Conservation (phyloP, 2,888 invertebrate species). For the Cistogaster globosa region DNA sequence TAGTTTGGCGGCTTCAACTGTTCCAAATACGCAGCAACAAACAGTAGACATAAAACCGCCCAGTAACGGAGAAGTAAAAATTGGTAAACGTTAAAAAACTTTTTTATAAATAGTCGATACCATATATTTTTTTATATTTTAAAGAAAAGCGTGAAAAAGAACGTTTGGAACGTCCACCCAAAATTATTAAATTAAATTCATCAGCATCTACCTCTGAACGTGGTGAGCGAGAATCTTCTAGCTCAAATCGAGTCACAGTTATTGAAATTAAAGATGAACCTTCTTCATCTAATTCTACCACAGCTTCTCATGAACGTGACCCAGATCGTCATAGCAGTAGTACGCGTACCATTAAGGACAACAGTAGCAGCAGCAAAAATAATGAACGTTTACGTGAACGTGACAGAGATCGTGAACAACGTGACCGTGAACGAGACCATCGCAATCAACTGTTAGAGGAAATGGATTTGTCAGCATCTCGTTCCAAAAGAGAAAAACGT, state of each 20-base stretch:
- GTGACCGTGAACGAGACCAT: conserved; percentile 73
- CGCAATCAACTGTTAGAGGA: conserved; percentile 65
- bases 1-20: conserved; percentile 69
- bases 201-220: conserved; percentile 46
- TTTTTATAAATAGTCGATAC: background rate
- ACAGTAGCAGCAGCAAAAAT: conserved; percentile 73
- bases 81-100: conserved; percentile 73
- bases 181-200: conserved; percentile 74
- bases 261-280: conserved; percentile 67
- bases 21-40: conserved; percentile 1
- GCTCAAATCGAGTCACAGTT: conserved; percentile 64
- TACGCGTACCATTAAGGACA: conserved; percentile 78
- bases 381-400: conserved; percentile 79
- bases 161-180: conserved; percentile 70
- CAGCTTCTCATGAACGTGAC: conserved; percentile 71
- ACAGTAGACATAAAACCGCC: conserved; percentile 71
- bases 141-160: conserved; percentile 74
- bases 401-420: conserved; percentile 76
- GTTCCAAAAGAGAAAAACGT: conserved; percentile 80
- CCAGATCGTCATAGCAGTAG: conserved; percentile 76
- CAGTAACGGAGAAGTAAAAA: conserved; percentile 81
- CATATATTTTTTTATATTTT: conserved; percentile 13
- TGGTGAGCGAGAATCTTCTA: conserved; percentile 66
- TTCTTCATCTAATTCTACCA: conserved; percentile 46
- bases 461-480: conserved; percentile 66